Percentiles rank a stretch among this genome's conserved stretches.
These are phyloP conservation scores for Eugnorisma glareosa DNA, from an alignment of 2,888 invertebrate species.

Conservation along the genomic window DNA sequence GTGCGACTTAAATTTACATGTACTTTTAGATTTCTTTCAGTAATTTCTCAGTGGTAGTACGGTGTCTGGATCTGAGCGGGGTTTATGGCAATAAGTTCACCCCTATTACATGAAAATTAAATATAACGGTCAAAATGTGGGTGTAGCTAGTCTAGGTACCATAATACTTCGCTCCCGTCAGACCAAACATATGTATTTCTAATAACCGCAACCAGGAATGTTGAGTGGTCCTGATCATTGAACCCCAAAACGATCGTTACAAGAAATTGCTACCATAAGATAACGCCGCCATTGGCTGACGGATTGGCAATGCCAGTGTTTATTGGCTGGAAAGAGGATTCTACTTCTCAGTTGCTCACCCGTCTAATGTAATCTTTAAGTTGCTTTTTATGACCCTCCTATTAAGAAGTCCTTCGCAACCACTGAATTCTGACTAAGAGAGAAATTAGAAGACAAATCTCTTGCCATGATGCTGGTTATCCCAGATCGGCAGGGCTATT, in stretches of 20 bases:
- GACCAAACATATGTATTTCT: background rate
- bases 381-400: background rate
- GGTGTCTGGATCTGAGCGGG: background rate
- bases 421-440: no score
- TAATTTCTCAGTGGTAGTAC: background rate
- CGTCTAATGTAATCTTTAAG: background rate
- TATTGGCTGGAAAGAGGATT: background rate
- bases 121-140: background rate
- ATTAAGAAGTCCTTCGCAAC: background rate
- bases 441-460: background rate
- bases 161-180: background rate
- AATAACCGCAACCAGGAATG: background rate
- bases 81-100: background rate
- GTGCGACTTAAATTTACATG: background rate
- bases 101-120: background rate
- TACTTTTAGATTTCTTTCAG: background rate
- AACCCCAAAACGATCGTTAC: background rate
- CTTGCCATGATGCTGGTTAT: background rate
- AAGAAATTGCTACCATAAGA: background rate
- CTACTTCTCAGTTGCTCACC: background rate
- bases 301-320: background rate
- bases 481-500: no score
- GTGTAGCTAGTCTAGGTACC: background rate
- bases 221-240: background rate
- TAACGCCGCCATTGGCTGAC: background rate